Conservation (phyloP, 2,797 vertebrate genomes). For the Benthosema pterotum region DNA sequence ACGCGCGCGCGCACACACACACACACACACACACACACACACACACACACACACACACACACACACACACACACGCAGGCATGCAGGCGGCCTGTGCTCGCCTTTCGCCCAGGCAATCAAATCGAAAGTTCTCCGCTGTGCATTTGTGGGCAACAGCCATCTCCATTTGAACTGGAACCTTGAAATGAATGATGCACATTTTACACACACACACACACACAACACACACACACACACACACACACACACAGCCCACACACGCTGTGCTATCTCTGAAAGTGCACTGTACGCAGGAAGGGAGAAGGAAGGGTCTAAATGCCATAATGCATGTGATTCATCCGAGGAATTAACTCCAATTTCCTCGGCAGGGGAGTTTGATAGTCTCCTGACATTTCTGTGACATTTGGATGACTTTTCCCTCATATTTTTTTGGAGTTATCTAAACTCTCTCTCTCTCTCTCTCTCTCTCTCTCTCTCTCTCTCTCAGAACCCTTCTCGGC, state of each 20-base stretch:
- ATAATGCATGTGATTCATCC: constrained; percentile 56
- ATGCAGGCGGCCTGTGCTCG: constrained; percentile 58
- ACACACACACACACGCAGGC: constrained; percentile 4
- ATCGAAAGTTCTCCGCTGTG: constrained; percentile 63
- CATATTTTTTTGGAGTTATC: constrained; percentile 56
- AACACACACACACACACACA: background rate
- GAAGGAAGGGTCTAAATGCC: constrained; percentile 58
- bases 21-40: background rate
- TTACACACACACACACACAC: background rate
- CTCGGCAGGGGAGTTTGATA: constrained; percentile 59
- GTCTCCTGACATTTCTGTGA: constrained; percentile 73
- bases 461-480: constrained; percentile 41
- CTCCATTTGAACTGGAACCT: constrained; percentile 61
- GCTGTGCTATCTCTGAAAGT: constrained; percentile 46
- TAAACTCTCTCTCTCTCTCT: constrained; percentile 34
- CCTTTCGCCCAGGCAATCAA: constrained; percentile 64
- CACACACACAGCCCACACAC: constrained; percentile 2
- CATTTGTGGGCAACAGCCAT: constrained; percentile 49
- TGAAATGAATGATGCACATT: constrained; percentile 61
- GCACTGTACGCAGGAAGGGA: constrained; percentile 22
- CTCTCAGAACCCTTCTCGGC: constrained; percentile 89
- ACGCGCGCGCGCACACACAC: constrained; percentile 17
- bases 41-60: constrained; percentile 1
- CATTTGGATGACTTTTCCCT: constrained; percentile 68
- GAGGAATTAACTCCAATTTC: constrained; percentile 66